Base-by-base conservation (phyloP, 2,888 invertebrate genomes). In the Temnothorax rugatulus region DNA sequence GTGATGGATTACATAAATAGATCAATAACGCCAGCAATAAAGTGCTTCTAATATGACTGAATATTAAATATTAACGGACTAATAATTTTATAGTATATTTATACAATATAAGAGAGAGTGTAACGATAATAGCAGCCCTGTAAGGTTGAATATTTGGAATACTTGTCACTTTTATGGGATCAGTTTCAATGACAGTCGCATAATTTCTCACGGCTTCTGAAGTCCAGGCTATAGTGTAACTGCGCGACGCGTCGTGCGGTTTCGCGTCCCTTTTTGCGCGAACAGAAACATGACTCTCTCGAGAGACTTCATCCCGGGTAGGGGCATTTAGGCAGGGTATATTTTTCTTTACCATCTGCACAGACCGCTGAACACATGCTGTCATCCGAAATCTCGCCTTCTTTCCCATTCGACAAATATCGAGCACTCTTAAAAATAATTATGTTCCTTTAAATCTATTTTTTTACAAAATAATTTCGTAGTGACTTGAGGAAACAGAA, bases 201-300 rank as follows among this genome's bases (percentile, higher is more conserved):
- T 82, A 71, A 82, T 73, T 90, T 90, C 89, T 90, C 88, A 90
- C 82, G 85, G 83, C 79, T 83, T 76, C 66, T 64, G 25, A 41
- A 44, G 76, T 77, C 50, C 13, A 15, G 25, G 52, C 81, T 69
- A 57, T 44, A 54, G 41, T 75, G 71, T 73, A 68, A 89, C 87
- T 84, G 83, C 79, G 50, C 34, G 66, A 54, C 83, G 86, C 88
- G 89, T 85, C 84, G 86, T 89, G 90, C 86, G 92, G 91, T 93
- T 92, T 92, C 90, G 91, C 91, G 71, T 87, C 84, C 89, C 91
- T 90, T 92, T 93, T 92, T 91, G 90, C 92, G 89, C 87, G 82
- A 44, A 73, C 86, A 89, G 91, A 91, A 93, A 93, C 91, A 87
- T 85, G 92, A 93, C 82, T 87, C 90, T 81, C 54, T 21, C n/a